Base-by-base conservation (phyloP, 2,797 vertebrate species). In the Acestrorhynchus altus region DNA sequence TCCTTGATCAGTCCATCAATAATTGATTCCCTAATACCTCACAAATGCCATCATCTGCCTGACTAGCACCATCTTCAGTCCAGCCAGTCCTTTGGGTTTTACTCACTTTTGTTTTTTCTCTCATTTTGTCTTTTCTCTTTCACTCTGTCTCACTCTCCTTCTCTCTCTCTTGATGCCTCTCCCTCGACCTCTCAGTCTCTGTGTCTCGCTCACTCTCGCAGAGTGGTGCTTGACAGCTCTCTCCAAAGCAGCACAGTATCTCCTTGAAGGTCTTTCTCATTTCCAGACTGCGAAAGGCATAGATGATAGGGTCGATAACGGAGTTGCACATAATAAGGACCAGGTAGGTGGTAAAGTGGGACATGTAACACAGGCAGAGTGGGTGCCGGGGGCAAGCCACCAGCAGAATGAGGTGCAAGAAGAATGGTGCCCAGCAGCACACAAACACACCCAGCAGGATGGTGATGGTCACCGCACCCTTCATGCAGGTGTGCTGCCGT, bases 301-400 rank as follows among this genome's bases (percentile, higher is more conserved):
- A 96, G 80, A 96, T 96, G 66, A 96, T 88, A 0, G 95, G 95
- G 86, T 96, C 95, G 0, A 96, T 93, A 81, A 95, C 85, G 0
- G 95, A 96, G 86, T 96, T 96, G 86, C 95, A 96, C 95, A 96
- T 95, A 83, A 96, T 95, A n/a, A 96, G 92, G 11, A 95, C 94
- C 83, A 96, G 90, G 82, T 96, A 96, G 5, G 93, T 89, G 84
- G 95, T 96, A 81, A 96, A 96, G 81, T 96, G 94, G 0, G 95
- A 93, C 0, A 93, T 87, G 87, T 96, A 96, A 86, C 95, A 96
- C 76, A 94, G 11, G 8, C 95, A 96, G 77, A 93, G 88, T 0
- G 95, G 94, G 84, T 95, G 91, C 79, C 84, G 89, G 18, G 95
- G 95, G 84, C 95, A 96, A 70, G 94, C 87, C 79, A 96, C 94